Evolutionary conservation across 1,140 invertebrate genomes (phyloP), one percentile per base, ranked within the genome.

Genomic region (Drosophila kikkawai): DNA sequence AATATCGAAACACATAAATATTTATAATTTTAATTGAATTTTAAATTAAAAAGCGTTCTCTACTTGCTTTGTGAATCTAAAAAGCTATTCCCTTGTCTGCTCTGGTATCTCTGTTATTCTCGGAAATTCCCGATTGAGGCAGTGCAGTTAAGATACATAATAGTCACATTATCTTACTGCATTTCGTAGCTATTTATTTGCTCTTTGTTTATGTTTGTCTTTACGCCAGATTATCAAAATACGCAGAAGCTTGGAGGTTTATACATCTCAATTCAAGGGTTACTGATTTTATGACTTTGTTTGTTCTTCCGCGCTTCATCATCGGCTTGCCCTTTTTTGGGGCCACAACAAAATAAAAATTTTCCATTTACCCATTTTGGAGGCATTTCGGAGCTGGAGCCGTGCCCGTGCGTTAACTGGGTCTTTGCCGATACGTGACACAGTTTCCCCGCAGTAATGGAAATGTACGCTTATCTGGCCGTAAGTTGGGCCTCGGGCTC

Each of bases 401-500:
- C 36, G 22, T 69, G 13, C 58, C 55, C 71, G 48, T 41, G 68
- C 39, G 60, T 76, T 75, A 75, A 76, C 74, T 76, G 74, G 74
- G 74, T 76, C 71, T 75, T 37, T 53, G 71, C 71, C 74, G 60
- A 76, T 76, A 76, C 71, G 74, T 76, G 74, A 76, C 74, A 76
- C 71, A 66, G 71, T 76, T 75, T 55, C 73, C 48, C 39, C 22
- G n/a, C 57, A 22, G 59, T 15, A 45, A 66, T 75, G 70, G 45
- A 76, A 58, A 76, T 51, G 51, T 75, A 63, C 32, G 64, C 64
- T 78, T 78, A 78, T 76, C 75, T 39, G 57, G n/a, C 32, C 11
- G 41, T 13, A 22, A 41, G 47, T 29, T 44, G 59, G 39, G 39
- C 19, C 37, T 29, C 32, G 48, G 50, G 41, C 56, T 51, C 48